Percentiles rank a stretch among this genome's conserved stretches.
These are phyloP conservation scores for Neoniphon sammara DNA, from an alignment of 2,797 vertebrate species.

Conservation along the genomic window DNA sequence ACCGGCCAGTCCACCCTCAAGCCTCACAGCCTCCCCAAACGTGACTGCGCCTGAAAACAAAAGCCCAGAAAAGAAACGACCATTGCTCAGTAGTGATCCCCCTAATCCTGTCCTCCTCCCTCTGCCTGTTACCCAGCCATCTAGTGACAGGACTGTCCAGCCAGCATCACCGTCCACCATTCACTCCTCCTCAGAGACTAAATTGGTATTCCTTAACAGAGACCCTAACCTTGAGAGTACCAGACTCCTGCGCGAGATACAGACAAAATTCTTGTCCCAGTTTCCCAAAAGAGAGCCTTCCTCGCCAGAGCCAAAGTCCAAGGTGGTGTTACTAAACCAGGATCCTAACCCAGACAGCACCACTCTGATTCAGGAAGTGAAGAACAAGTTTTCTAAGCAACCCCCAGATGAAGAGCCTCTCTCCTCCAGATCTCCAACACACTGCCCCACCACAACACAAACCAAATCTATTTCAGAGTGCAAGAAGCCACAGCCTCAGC, in stretches of 20 bases:
- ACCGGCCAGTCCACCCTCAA: constrained; percentile 19
- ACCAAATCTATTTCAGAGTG: constrained; percentile 1
- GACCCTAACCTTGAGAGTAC: constrained; percentile 15
- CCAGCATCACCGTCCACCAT: constrained; percentile 1
- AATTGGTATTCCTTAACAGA: constrained; percentile 3
- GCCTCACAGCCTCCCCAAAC: not conserved
- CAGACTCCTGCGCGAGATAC: constrained; percentile 42
- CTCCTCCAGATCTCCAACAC: constrained; percentile 15
- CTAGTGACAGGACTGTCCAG: not conserved
- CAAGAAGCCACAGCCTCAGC: constrained; percentile 11
- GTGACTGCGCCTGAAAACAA: constrained; percentile 2
- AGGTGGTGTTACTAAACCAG: constrained; percentile 14
- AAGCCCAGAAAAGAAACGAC: constrained; percentile 57
- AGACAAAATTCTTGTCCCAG: constrained; percentile 25
- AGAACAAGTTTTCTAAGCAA: constrained; percentile 1
- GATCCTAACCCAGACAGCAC: not conserved
- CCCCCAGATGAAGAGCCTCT: constrained; percentile 1
- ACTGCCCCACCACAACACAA: not conserved
- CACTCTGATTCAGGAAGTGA: constrained; percentile 23
- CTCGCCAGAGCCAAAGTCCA: constrained; percentile 2
- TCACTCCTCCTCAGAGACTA: constrained; percentile 7
- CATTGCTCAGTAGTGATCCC: constrained; percentile 67
- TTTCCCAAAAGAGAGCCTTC: not conserved
- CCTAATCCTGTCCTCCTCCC: constrained; percentile 79
- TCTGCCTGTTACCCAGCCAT: constrained; percentile 25